Evolutionary conservation across 2,888 invertebrate genomes (phyloP).

Genomic region (Cenopis cana): DNA sequence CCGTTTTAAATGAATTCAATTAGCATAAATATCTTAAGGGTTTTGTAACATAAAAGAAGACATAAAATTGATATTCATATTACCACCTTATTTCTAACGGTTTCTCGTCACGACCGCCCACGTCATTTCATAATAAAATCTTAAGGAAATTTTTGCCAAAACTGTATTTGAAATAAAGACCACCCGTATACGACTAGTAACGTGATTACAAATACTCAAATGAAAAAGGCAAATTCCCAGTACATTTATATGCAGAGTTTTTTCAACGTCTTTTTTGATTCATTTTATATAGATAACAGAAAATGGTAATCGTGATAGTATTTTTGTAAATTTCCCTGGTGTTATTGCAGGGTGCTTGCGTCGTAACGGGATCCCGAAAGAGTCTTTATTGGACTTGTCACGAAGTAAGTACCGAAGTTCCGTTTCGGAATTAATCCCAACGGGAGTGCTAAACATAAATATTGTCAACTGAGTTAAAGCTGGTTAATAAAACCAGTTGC

Average conservation of each 20-base stretch:
- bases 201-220: neutral
- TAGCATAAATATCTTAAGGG: slow-evolving; percentile 8
- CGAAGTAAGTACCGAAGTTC: slow-evolving; percentile 31
- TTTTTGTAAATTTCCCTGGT: slow-evolving; percentile 25
- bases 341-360: slow-evolving; percentile 17
- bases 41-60: neutral
- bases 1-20: slow-evolving; percentile 21
- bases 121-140: slow-evolving; percentile 1
- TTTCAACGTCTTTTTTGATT: neutral
- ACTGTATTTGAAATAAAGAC: slow-evolving; percentile 17
- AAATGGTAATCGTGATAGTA: slow-evolving; percentile 33
- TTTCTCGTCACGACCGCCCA: slow-evolving; percentile 12
- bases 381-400: slow-evolving; percentile 29
- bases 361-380: slow-evolving; percentile 27
- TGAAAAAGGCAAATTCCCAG: slow-evolving; percentile 13
- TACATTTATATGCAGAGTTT: slow-evolving; percentile 10
- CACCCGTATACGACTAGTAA: slow-evolving; percentile 6
- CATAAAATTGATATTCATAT: slow-evolving; percentile 7
- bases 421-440: slow-evolving; percentile 19
- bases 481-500: slow-evolving; percentile 13
- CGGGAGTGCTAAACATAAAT: slow-evolving; percentile 17
- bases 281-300: neutral
- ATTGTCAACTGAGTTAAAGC: slow-evolving; percentile 24
- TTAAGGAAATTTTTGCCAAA: slow-evolving; percentile 11
- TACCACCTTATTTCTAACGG: slow-evolving; percentile 5